phyloP scores from a whole-genome alignment of 2,113 vertebrate genomes.

The Paradisaea rubra region DNA sequence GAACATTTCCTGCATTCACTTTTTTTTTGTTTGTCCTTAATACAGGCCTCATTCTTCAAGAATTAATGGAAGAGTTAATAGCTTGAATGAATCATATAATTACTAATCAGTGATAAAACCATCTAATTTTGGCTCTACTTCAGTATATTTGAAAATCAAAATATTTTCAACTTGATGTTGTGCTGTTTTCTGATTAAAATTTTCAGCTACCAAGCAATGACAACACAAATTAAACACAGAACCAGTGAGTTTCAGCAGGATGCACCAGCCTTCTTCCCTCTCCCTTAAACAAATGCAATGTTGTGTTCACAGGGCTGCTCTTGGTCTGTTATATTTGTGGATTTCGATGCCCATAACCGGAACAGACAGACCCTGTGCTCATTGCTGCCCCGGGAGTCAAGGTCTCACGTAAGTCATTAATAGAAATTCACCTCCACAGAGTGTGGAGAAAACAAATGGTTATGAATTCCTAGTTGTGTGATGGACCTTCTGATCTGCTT shows the following conservation, averaged over 20 bases:
- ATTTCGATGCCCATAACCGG: conserved; percentile 95
- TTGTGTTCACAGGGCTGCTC: conserved; percentile 87
- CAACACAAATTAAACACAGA: background rate
- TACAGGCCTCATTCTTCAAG: background rate
- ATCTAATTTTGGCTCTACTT: background rate
- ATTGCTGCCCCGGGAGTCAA: conserved; percentile 89
- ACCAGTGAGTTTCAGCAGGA: background rate
- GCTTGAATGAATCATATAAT: background rate
- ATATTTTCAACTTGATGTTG: background rate
- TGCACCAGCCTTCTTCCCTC: background rate
- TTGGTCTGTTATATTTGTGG: conserved; percentile 98
- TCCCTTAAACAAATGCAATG: background rate
- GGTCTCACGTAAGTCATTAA: conserved; percentile 88
- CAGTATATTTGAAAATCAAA: background rate
- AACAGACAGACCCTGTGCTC: conserved; percentile 94
- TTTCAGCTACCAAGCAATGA: background rate
- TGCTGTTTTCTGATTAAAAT: background rate
- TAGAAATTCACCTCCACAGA: background rate
- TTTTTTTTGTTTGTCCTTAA: background rate
- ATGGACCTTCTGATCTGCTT: background rate
- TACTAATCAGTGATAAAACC: background rate
- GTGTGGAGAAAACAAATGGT: background rate
- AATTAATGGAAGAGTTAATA: background rate
- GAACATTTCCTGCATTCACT: background rate
- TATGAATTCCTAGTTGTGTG: background rate